These are phyloP conservation scores for Heteromyza rotundicornis DNA, from an alignment of 2,888 invertebrate species.

Conservation along the genomic window DNA sequence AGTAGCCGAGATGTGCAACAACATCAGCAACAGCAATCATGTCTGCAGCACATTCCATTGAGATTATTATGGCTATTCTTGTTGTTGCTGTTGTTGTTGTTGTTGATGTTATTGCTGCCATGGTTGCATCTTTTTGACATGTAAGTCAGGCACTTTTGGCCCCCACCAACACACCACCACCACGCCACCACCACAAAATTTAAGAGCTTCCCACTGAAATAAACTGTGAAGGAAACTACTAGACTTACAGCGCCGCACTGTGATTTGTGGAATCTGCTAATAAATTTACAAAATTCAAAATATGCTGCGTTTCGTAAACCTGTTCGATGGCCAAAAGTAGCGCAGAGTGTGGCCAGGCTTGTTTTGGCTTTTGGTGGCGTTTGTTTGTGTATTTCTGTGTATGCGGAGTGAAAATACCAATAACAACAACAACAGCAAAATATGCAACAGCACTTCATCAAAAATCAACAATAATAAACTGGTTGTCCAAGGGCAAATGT, in stretches of 20 bases:
- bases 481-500: constrained; percentile 3
- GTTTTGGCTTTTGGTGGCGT: too few relatives aligned
- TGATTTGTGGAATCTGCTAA: neutral
- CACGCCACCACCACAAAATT: neutral
- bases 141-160: too few relatives aligned
- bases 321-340: neutral
- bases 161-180: too few relatives aligned
- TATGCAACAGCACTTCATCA: neutral
- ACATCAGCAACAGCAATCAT: neutral
- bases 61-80: neutral
- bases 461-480: neutral
- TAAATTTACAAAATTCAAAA: neutral
- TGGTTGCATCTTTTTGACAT: too few relatives aligned
- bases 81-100: neutral
- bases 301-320: neutral
- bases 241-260: too few relatives aligned
- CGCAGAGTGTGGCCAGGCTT: constrained; percentile 15
- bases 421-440: too few relatives aligned
- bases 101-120: too few relatives aligned
- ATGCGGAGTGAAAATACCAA: neutral
- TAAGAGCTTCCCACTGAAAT: neutral
- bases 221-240: too few relatives aligned
- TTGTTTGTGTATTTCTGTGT: constrained; percentile 29
- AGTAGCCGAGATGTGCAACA: neutral
- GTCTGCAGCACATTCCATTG: neutral